These are phyloP conservation scores for Paratilapia polleni DNA, from an alignment of 2,113 vertebrate genomes.

Conservation along the genomic window DNA sequence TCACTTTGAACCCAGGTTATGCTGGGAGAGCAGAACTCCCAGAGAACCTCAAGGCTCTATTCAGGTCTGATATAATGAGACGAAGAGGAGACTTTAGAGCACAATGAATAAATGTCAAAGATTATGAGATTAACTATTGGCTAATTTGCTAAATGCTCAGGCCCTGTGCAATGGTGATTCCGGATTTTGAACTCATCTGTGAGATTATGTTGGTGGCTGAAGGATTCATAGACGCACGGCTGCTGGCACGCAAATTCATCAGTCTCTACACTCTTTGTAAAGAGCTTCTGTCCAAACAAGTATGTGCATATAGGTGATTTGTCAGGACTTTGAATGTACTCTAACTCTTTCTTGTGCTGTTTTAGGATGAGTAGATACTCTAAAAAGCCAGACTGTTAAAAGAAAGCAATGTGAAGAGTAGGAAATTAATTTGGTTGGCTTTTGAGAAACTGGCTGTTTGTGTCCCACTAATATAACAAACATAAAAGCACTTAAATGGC, in stretches of 20 bases:
- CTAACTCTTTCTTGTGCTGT: rapidly evolving
- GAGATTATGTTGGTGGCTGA: conserved; percentile 84
- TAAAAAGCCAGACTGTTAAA: too few species aligned
- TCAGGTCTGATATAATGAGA: conserved; percentile 68
- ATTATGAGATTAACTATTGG: not conserved
- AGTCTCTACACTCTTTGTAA: conserved; percentile 82
- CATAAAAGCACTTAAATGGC: not conserved
- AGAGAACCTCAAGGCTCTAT: conserved; percentile 83
- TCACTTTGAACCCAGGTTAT: conserved; percentile 82
- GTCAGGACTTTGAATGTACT: not conserved
- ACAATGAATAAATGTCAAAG: not conserved
- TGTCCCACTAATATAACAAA: not conserved
- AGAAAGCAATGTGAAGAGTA: not conserved
- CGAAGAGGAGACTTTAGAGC: not conserved
- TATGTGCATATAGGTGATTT: conserved; percentile 47
- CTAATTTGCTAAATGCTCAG: conserved; percentile 38
- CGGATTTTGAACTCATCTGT: conserved; percentile 84
- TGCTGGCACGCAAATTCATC: conserved; percentile 84
- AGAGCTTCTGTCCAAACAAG: conserved; percentile 84
- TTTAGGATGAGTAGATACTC: not conserved
- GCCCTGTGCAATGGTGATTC: conserved; percentile 82
- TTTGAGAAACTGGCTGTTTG: not conserved
- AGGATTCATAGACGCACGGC: conserved; percentile 81
- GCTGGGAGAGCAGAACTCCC: conserved; percentile 82
- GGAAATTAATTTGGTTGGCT: too few species aligned